Percentiles rank a stretch among this genome's conserved stretches.
These are phyloP conservation scores for Caiman crocodilus DNA, from an alignment of 2,797 vertebrate genomes.

Conservation along the genomic window DNA sequence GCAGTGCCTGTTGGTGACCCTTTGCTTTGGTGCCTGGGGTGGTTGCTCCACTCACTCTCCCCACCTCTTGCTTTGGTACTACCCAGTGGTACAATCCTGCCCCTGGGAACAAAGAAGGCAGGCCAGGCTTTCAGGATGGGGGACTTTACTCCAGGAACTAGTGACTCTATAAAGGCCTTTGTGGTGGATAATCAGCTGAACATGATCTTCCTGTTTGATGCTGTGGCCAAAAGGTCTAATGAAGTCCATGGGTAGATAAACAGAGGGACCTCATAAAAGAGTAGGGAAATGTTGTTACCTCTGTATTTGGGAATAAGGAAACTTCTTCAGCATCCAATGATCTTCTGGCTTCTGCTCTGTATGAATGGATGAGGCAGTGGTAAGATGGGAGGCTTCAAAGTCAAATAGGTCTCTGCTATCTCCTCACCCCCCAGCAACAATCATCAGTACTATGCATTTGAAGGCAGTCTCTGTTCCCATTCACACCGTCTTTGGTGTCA, in stretches of 20 bases:
- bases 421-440: not conserved
- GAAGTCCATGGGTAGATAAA: not conserved
- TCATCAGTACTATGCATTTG: not conserved
- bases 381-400: not conserved
- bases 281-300: no score
- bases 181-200: no score
- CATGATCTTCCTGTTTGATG: not conserved
- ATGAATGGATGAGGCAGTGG: not conserved
- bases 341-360: not conserved
- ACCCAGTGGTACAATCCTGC: no score
- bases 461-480: not conserved
- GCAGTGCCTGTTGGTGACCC: no score
- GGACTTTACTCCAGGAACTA: no score
- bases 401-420: not conserved
- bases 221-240: not conserved
- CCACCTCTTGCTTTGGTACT: no score
- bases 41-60: not conserved
- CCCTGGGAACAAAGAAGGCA: no score
- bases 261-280: no score
- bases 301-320: no score
- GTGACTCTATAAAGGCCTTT: no score
- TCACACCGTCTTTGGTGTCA: fast-evolving
- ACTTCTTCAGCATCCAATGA: not conserved
- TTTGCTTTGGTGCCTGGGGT: no score
- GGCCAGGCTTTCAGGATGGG: no score